phyloP scores from a whole-genome alignment of 2,888 invertebrate genomes.

The Eumerus sabulonum region DNA sequence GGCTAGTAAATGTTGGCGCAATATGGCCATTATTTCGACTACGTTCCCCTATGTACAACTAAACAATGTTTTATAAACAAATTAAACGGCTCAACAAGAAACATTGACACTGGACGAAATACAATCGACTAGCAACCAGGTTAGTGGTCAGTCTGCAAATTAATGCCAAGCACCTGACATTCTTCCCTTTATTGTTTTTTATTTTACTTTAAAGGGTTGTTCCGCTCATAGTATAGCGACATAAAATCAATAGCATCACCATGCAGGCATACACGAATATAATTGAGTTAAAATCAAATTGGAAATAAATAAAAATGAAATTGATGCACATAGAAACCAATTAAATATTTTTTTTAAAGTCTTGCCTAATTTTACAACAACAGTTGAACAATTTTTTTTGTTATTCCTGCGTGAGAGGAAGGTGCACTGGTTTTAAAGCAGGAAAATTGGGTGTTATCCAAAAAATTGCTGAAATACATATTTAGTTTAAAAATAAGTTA shows the following conservation, averaged over 20 bases:
- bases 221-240: conserved; percentile 32
- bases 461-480: conserved; percentile 59
- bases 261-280: conserved; percentile 22
- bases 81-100: background rate
- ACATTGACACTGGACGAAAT: conserved; percentile 35
- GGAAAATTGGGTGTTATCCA: conserved; percentile 31
- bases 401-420: conserved; percentile 31
- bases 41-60: background rate
- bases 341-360: conserved; percentile 22
- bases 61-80: too few relatives aligned
- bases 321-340: conserved; percentile 12
- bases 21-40: conserved; percentile 28
- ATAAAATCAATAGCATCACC: conserved; percentile 54
- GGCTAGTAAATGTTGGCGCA: conserved; percentile 33
- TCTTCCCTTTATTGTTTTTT: background rate
- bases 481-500: conserved; percentile 9
- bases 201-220: conserved; percentile 41
- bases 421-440: conserved; percentile 33
- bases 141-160: conserved; percentile 46
- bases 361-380: conserved; percentile 57
- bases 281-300: background rate
- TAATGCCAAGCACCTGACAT: conserved; percentile 29
- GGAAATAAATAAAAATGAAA: background rate
- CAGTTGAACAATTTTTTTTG: conserved; percentile 28
- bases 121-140: conserved; percentile 47